Evolutionary conservation across 2,113 vertebrate species (phyloP), one percentile per base, ranked within the genome.

Genomic region (Suricata suricatta): DNA sequence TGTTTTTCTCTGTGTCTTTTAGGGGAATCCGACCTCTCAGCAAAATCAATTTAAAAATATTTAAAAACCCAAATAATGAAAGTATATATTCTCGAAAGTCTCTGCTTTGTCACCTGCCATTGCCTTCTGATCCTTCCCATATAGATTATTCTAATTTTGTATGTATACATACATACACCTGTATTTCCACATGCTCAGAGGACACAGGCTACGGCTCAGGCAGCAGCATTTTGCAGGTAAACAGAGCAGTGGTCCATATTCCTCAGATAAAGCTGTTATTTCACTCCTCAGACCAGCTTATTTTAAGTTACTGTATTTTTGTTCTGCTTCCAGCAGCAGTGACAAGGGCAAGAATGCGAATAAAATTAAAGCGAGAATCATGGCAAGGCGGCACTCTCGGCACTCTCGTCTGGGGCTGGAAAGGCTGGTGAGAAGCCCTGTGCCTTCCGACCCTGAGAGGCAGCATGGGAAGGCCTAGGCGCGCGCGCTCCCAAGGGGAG

Each of bases 1-100:
- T 82, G 94, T 98, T 99, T 98, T 66, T 90, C 74, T 97, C 92
- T 44, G 97, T 64, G 76, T 96, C 97, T 95, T 92, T 91, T 52
- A 96, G 96, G 35, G 95, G 85, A 95, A 80, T 47, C 81, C 85
- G 66, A 94, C 14, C 64, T 82, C 88, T 96, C 93, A 98, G 88
- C 72, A 97, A 97, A 96, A 90, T 90, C 60, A 88, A 96, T 87
- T 96, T 95, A 38, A 96, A 97, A 96, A 41, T 86, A 97, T 64
- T 95, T 95, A 44, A 96, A 90, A 97, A 83, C 23, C 97, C 76
- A 95, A 95, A 77, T 54, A 93, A 97, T 54, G 63, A 74, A 31
- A 71, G 7, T 9, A 72, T 63, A 23, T 77, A 83, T 44, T 88
- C 71, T 90, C 60, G 41, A 63, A 92, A 68, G 72, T 69, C 68